phyloP scores from a whole-genome alignment of 2,113 vertebrate genomes.

The Zingel zingel region DNA sequence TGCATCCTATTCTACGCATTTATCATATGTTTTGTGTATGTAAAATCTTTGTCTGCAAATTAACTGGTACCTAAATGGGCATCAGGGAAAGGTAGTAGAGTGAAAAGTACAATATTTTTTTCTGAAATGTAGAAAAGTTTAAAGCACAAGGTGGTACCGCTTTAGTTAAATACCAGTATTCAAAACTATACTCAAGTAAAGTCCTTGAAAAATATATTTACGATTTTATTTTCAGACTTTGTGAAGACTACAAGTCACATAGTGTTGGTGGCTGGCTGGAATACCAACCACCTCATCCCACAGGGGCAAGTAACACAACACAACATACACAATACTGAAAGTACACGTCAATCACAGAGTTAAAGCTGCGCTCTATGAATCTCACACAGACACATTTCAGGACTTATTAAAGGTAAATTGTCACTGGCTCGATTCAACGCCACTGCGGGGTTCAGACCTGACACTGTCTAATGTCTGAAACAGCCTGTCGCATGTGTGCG shows the following conservation, averaged over 20 bases:
- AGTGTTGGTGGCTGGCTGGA: constrained; percentile 44
- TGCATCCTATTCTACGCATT: background rate
- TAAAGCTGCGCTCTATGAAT: constrained; percentile 1
- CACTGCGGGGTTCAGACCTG: background rate
- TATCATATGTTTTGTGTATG: background rate
- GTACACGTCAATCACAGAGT: background rate
- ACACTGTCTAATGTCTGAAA: constrained; percentile 59
- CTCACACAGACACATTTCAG: constrained; percentile 11
- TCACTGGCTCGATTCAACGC: background rate
- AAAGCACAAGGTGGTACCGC: background rate
- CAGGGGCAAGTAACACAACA: constrained; percentile 46
- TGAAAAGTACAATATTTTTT: background rate
- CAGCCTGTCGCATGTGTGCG: constrained; percentile 40
- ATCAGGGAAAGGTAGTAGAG: background rate
- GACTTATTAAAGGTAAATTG: constrained; percentile 22
- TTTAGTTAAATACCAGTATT: background rate
- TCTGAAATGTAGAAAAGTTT: background rate
- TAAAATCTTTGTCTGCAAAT: background rate
- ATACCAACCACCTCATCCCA: constrained; percentile 50
- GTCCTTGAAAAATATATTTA: background rate
- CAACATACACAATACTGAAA: constrained; percentile 4
- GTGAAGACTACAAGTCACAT: constrained; percentile 32
- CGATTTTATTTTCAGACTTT: background rate
- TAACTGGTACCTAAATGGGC: background rate
- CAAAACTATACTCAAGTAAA: background rate